These are phyloP conservation scores for Falco concolor DNA, from an alignment of 2,797 vertebrate species.

Conservation along the genomic window DNA sequence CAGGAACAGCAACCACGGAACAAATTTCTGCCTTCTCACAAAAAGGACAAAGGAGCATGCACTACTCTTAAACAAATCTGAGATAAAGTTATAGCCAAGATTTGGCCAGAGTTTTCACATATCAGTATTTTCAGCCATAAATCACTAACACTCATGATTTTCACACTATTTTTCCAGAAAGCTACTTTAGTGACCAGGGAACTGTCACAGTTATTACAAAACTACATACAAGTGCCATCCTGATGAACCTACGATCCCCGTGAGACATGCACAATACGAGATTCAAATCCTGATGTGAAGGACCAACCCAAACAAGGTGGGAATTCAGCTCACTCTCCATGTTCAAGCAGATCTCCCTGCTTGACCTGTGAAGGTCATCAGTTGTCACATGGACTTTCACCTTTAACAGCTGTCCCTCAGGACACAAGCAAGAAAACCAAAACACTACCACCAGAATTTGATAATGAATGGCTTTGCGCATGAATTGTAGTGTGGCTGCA, in stretches of 20 bases:
- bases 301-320: neutral
- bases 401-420: neutral
- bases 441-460: neutral
- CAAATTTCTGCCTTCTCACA: neutral
- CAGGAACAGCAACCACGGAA: neutral
- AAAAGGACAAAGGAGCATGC: neutral
- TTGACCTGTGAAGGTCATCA: accelerated
- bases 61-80: neutral
- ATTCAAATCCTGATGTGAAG: neutral
- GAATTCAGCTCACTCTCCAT: neutral
- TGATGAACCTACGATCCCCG: neutral
- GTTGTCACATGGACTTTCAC: neutral
- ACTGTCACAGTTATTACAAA: neutral
- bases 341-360: neutral
- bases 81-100: neutral
- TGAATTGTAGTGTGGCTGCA: neutral
- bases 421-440: neutral
- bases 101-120: neutral
- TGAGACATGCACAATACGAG: accelerated
- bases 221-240: neutral
- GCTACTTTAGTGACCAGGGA: neutral
- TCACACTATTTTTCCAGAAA: neutral
- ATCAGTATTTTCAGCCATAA: neutral
- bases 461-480: neutral
- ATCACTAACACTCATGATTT: neutral